Percentiles rank a stretch among this genome's conserved stretches.
These are phyloP conservation scores for Zhuqinia jingwanae DNA, from an alignment of 2,888 invertebrate species.

Conservation along the genomic window DNA sequence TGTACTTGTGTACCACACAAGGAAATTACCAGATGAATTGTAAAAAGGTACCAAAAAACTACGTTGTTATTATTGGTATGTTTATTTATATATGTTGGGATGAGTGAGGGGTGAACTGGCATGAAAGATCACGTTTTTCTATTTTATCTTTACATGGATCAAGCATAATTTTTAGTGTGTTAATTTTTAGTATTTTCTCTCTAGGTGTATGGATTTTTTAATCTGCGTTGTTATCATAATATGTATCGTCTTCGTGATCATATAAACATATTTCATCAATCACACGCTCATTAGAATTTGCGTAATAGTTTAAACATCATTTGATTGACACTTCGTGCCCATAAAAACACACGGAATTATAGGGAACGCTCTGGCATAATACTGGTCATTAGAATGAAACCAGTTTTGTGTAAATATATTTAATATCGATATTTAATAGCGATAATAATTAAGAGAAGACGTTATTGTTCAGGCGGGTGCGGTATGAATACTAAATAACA, in stretches of 20 bases:
- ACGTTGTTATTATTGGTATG: too few species aligned
- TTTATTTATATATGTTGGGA: too few species aligned
- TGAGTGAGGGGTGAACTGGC: conserved; percentile 13
- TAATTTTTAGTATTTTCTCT: background rate
- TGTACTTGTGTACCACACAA: conserved; percentile 14
- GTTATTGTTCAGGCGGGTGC: too few species aligned
- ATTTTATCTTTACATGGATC: conserved; percentile 47
- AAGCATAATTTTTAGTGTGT: conserved; percentile 27
- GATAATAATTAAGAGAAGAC: too few species aligned
- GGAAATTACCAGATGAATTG: background rate
- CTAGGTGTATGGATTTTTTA: background rate
- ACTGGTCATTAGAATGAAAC: background rate
- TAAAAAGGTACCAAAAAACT: background rate
- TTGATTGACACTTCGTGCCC: conserved; percentile 25
- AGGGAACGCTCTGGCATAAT: too few species aligned
- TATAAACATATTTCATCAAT: background rate
- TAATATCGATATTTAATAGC: too few species aligned
- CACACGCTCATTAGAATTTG: background rate
- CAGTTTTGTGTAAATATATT: background rate
- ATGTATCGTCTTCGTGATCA: background rate
- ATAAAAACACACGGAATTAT: background rate
- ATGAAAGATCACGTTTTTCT: conserved; percentile 27
- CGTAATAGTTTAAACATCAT: background rate
- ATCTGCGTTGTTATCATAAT: background rate
- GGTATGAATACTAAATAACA: too few species aligned